Conservation (phyloP, 2,888 invertebrate genomes). For the Mycogona germanica region DNA sequence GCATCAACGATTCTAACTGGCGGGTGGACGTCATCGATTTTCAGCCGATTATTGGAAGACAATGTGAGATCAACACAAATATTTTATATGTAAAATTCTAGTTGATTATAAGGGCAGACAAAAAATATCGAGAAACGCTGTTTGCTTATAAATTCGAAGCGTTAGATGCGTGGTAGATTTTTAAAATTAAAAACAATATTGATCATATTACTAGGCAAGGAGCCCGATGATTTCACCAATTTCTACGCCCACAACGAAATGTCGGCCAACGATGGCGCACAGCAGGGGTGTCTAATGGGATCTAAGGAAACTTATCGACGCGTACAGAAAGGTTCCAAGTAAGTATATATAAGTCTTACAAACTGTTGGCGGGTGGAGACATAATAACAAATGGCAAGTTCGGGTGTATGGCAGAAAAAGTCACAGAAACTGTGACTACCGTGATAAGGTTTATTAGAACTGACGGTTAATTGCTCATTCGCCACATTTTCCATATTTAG, state of each 20-base stretch:
- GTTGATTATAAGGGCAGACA: too few species aligned
- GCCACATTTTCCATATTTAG: background rate
- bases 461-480: too few species aligned
- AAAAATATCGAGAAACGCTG: too few species aligned
- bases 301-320: constrained; percentile 13
- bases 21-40: constrained; percentile 18
- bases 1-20: constrained; percentile 12
- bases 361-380: too few species aligned
- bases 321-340: constrained; percentile 13
- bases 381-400: too few species aligned
- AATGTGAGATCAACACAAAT: constrained; percentile 8
- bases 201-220: constrained; percentile 11
- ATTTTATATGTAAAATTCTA: background rate
- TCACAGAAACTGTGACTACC: too few species aligned
- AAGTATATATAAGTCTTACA: too few species aligned
- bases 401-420: too few species aligned
- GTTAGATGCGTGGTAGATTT: too few species aligned
- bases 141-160: too few species aligned
- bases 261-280: background rate
- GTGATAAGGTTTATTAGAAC: too few species aligned
- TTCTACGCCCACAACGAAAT: constrained; percentile 17
- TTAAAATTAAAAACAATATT: too few species aligned
- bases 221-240: constrained; percentile 16
- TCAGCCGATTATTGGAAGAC: constrained; percentile 14
- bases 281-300: constrained; percentile 15